These are phyloP conservation scores for Uropsilus gracilis DNA, from an alignment of 2,113 vertebrate species.

Conservation along the genomic window DNA sequence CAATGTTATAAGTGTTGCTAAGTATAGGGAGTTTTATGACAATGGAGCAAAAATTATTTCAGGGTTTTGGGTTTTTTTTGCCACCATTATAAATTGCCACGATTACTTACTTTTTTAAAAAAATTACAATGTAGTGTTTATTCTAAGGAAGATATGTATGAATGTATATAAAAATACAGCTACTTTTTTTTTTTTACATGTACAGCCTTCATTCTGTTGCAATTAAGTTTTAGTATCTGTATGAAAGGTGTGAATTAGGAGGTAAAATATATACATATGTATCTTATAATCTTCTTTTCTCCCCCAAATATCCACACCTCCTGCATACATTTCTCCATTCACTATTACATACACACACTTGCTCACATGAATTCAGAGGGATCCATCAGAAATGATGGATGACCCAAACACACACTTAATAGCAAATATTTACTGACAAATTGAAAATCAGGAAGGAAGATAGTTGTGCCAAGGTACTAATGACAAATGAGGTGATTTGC, in stretches of 20 bases:
- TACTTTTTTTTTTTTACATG: slow-evolving; percentile 88
- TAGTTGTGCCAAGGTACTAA: slow-evolving; percentile 83
- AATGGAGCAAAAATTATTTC: slow-evolving; percentile 91
- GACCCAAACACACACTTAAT: slow-evolving; percentile 71
- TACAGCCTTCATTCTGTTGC: slow-evolving; percentile 89
- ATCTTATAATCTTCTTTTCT: slow-evolving; percentile 84
- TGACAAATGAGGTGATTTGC: slow-evolving; percentile 82
- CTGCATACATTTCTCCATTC: slow-evolving; percentile 7
- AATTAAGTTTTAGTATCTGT: slow-evolving; percentile 89
- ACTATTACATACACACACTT: neutral
- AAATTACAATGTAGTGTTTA: slow-evolving; percentile 85
- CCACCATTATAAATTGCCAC: slow-evolving; percentile 89
- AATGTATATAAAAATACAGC: slow-evolving; percentile 91
- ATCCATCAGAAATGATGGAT: slow-evolving; percentile 74
- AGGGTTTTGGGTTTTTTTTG: slow-evolving; percentile 87
- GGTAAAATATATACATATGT: slow-evolving; percentile 86
- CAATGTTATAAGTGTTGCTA: slow-evolving; percentile 99
- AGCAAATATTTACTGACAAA: slow-evolving; percentile 78
- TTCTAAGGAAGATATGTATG: slow-evolving; percentile 89
- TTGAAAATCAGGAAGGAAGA: slow-evolving; percentile 74
- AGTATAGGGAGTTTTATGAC: slow-evolving; percentile 97
- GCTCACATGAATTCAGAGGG: slow-evolving; percentile 68
- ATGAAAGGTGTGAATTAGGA: slow-evolving; percentile 90
- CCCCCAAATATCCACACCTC: slow-evolving; percentile 53
- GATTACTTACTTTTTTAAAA: slow-evolving; percentile 84